Percentiles rank a stretch among this genome's conserved stretches.
Evolutionary conservation across 2,113 vertebrate genomes (phyloP).

Genomic region (Ellobius talpinus): DNA sequence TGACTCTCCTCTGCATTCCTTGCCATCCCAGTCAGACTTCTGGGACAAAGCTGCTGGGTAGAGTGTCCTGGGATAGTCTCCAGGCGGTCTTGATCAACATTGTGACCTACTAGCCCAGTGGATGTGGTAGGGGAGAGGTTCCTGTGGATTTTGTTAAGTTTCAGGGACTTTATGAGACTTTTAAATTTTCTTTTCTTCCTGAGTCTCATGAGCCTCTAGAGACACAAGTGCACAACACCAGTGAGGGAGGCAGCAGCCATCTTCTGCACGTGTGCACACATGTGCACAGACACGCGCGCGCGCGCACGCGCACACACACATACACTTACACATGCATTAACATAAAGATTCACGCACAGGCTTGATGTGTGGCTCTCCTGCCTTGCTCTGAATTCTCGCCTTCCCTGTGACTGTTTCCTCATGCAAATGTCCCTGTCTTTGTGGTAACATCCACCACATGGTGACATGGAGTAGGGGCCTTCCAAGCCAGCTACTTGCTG

Average conservation of each 20-base stretch:
- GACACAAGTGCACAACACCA: neutral
- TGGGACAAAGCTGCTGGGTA: neutral
- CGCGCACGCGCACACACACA: neutral
- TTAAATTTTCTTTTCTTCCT: neutral
- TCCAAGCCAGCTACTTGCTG: too few species aligned
- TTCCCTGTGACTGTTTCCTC: rapidly evolving
- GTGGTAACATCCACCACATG: too few species aligned
- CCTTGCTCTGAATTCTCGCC: neutral
- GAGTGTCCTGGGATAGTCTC: neutral
- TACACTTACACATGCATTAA: neutral
- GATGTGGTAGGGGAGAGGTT: neutral
- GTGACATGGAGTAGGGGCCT: neutral
- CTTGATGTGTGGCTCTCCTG: too few species aligned
- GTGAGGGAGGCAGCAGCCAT: neutral
- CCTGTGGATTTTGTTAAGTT: neutral
- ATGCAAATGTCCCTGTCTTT: too few species aligned
- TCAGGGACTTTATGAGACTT: neutral
- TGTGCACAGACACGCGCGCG: neutral
- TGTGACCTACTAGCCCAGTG: neutral
- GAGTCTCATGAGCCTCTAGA: neutral
- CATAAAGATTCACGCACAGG: rapidly evolving
- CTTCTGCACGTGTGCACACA: neutral
- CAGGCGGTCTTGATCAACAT: neutral
- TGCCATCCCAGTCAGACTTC: neutral
- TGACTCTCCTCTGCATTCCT: neutral